Evolutionary conservation across 1,140 invertebrate species (phyloP), one percentile per base, ranked within the genome.

Genomic region (Asbolus verrucosus): DNA sequence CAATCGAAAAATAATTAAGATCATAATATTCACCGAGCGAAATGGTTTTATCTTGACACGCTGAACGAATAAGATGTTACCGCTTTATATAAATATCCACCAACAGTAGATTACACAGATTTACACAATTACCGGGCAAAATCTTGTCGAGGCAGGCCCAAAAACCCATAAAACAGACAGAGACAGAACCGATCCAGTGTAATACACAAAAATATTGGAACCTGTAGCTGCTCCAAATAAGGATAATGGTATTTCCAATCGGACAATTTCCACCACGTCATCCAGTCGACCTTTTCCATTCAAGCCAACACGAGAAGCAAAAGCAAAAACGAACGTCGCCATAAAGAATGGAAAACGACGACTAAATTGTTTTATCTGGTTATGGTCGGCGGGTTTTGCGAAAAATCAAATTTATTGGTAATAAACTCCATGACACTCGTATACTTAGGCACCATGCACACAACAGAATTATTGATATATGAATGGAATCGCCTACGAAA

Each of bases 71-170:
- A 3, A 4, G 46, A 21, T 54, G 27, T 54, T 54, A 54, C 46
- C 46, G 46, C 46, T 54, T 54, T 54, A 54, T 54, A 54, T 54
- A 54, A 54, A 54, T 54, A 54, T 9, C 24, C 19, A 54, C 46
- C 21, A 54, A 54, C 19, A 54, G 46, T 54, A 54, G 9, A 13
- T 54, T 54, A 46, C 27, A 16, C 46, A 21, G 46, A 54, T 54
- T 54, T 54, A 27, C 21, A 54, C 21, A 54, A 54, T 54, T 54
- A 54, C 46, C 46, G 21, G 21, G 27, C 16, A 50, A 50, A 50
- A 9, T 36, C 11, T n/a, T 36, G 33, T 14, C 43, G 18, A 18
- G 16, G 43, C 46, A 54, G 27, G 46, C 46, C 46, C 46, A 54
- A 54, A 54, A 54, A 31, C 46, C 46, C 1, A 54, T 54, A 54